Evolutionary conservation across 1,140 invertebrate genomes (phyloP).

Genomic region (Pseudomyrmex cubaensis): DNA sequence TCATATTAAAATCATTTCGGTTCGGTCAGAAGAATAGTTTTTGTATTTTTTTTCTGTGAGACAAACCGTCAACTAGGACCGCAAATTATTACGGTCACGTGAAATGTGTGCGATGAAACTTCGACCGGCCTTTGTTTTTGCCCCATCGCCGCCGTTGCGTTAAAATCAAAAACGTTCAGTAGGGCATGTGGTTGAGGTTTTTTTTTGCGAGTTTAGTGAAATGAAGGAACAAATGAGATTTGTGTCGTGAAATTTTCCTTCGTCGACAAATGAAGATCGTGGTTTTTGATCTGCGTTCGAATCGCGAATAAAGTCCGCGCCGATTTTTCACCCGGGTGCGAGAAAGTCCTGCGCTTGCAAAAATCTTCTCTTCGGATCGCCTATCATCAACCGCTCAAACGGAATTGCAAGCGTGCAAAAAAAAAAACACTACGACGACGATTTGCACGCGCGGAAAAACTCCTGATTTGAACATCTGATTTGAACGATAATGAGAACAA

Average conservation of each 20-base stretch:
- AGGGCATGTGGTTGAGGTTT: neutral
- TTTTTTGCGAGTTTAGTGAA: slow-evolving; percentile 16
- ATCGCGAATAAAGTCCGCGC: slow-evolving; percentile 10
- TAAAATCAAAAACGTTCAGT: neutral
- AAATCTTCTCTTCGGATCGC: slow-evolving; percentile 21
- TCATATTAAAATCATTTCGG: neutral
- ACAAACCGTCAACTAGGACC: too few species aligned
- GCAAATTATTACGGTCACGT: neutral
- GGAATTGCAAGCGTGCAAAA: neutral
- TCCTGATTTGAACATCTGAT: neutral
- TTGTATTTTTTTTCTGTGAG: neutral
- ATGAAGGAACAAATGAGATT: slow-evolving; percentile 9
- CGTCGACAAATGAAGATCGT: neutral
- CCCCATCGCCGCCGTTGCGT: neutral
- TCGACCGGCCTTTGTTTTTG: neutral
- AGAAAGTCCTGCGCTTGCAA: slow-evolving; percentile 41
- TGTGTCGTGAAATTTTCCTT: neutral
- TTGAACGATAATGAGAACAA: neutral
- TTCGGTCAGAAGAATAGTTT: neutral
- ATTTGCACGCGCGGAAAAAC: neutral
- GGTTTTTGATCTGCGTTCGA: slow-evolving; percentile 33
- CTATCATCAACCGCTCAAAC: neutral
- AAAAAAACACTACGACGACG: neutral
- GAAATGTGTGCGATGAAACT: neutral
- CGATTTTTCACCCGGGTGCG: neutral